Evolutionary conservation across 2,888 invertebrate genomes (phyloP).

Genomic region (Kryphioiulus occultus): DNA sequence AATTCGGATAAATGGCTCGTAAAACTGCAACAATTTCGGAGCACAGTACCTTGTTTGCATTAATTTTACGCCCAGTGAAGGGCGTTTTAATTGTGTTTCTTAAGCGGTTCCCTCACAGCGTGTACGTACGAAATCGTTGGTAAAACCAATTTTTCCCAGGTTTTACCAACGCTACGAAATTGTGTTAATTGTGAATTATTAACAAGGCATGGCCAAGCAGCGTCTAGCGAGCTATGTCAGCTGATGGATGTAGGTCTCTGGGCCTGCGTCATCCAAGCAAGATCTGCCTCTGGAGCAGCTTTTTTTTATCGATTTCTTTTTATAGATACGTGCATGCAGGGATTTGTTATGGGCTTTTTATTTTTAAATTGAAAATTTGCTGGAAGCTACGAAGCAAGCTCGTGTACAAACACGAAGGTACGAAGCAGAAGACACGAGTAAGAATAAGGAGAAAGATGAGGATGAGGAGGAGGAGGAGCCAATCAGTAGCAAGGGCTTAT

Average conservation of each 20-base stretch:
- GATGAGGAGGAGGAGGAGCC: background rate
- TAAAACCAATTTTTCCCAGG: background rate
- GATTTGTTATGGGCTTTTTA: constrained; percentile 1
- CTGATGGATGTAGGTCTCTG: background rate
- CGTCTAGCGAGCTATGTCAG: background rate
- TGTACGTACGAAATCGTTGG: background rate
- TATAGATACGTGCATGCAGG: background rate
- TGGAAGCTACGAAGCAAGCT: background rate
- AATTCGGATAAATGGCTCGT: background rate
- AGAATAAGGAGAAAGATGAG: too few species aligned
- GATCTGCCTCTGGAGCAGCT: background rate
- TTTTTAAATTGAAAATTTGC: background rate
- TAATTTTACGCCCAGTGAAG: background rate
- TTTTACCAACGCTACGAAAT: background rate
- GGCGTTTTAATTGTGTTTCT: background rate
- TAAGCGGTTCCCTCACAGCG: background rate
- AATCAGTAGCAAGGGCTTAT: background rate
- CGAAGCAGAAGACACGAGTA: background rate
- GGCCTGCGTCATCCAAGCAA: background rate
- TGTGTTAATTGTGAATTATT: background rate
- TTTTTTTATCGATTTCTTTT: constrained; percentile 1
- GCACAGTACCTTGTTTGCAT: background rate
- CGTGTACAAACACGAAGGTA: background rate
- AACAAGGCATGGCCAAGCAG: background rate
- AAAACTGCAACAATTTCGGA: background rate